Conservation (phyloP, 2,113 vertebrate species). For the Neoarius graeffei region DNA sequence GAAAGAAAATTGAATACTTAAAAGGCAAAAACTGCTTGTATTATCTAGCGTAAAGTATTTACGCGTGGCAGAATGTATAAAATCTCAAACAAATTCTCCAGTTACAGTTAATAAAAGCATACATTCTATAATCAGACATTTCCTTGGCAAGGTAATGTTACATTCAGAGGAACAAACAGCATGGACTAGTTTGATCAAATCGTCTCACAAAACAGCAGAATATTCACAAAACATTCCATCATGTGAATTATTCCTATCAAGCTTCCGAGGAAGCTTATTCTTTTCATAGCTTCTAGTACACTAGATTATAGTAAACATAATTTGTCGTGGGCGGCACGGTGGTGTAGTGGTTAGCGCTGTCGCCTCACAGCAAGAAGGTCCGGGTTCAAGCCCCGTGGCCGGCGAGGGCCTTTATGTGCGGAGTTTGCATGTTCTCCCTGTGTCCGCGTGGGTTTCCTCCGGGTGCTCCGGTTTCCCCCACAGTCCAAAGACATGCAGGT, state of each 20-base stretch:
- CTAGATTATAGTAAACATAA: background rate
- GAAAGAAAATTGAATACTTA: background rate
- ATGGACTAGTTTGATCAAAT: background rate
- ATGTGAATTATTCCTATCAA: background rate
- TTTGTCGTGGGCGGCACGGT: too few relatives aligned
- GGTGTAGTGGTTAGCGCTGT: too few relatives aligned
- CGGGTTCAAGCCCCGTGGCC: too few relatives aligned
- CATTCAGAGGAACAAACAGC: background rate
- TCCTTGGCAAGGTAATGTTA: background rate
- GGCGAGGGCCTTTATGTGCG: too few relatives aligned
- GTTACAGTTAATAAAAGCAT: background rate
- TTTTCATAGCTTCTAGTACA: background rate
- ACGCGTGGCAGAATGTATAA: background rate
- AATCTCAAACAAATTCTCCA: background rate
- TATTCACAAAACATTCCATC: background rate
- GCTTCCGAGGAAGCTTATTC: background rate
- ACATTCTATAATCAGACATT: background rate
- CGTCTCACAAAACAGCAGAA: background rate
- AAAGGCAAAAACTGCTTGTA: background rate
- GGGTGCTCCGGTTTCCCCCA: too few relatives aligned
- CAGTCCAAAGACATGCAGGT: too few relatives aligned
- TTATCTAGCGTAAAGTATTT: background rate
- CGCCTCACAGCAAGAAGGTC: too few relatives aligned
- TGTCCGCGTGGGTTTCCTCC: too few relatives aligned
- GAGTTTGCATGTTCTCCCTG: too few relatives aligned